Evolutionary conservation across 2,888 invertebrate genomes (phyloP), one percentile per base, ranked within the genome.

Genomic region (Drosophila suboccidentalis): DNA sequence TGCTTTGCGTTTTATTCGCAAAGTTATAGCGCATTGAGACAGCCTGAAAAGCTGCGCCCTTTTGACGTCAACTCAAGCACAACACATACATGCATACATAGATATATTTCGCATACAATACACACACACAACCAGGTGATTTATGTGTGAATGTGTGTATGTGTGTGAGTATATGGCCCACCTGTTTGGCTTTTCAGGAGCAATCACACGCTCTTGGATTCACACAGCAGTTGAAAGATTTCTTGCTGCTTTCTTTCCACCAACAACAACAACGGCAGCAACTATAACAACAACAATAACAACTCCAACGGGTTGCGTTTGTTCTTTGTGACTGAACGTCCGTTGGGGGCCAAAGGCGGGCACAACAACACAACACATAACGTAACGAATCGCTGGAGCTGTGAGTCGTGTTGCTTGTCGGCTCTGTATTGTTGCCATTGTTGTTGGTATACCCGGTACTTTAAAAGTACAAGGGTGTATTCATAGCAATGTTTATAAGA

Each of bases 131-230:
- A 19, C 17, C 47, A 54, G 39, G 39, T 77, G 77, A 65, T 59
- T 66, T 76, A 66, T 75, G 50, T 68, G 51, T 53, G 64, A 55
- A 29, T 57, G 57, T 55, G 43, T 55, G 39, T 60, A 41, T 47
- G 34, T 53, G 53, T 60, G 44, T 46, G 50, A 17, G 38, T 60
- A 47, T 59, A 51, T 73, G 59, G 58, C 80, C 78, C 83, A 87
- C 83, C 84, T 87, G 82, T 73, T 84, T 77, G 75, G 73, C 69
- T 75, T 78, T 84, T 82, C 87, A 87, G 87, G 83, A 84, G 75
- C 80, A 80, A 72, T 84, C 87, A 80, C 84, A 82, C 84, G 84
- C 70, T 79, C 78, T 85, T 69, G 71, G 58, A 71, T 75, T 77
- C 65, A 66, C 65, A 66, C 75, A 72, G 72, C 82, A 78, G 74